Evolutionary conservation across 2,113 vertebrate genomes (phyloP), one percentile per base, ranked within the genome.

Genomic region (Clupea harengus): DNA sequence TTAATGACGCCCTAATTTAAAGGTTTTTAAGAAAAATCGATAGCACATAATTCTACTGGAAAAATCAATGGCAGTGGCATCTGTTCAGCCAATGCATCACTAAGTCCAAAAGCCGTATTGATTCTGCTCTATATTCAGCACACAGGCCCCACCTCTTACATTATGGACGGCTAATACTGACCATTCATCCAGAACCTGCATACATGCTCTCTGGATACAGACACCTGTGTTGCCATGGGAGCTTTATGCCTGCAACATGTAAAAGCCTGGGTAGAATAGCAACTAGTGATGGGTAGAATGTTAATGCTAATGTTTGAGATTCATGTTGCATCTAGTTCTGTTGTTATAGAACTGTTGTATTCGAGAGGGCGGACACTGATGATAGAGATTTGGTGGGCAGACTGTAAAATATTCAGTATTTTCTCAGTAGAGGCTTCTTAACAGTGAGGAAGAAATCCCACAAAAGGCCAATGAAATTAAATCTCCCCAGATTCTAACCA

Each of bases 101-200:
- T 84, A 60, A 57, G 85, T 88, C 88, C 86, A 85, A 83, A 86
- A 57, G 86, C 47, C 86, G 6, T 85, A 94, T 93, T 88, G 93
- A 95, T 93, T 93, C 90, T 81, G 47, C 92, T 94, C 92, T 91
- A 92, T 93, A 93, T 92, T 87, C 89, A 90, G 90, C 88, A 44
- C 45, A 15, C 83, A 89, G 89, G 81, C 85, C 88, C 92, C 91
- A 88, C 85, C 90, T 89, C 85, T 82, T 88, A 90, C 90, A 89
- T 88, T 90, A 89, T 64, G 87, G 78, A 84, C 82, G 72, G 84
- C 72, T 78, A 89, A 87, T 57, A 17, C 47, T 47, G 80, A 87
- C 50, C 67, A 92, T 94, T 90, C 85, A 91, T 94, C 91, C 89
- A 45, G 85, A 82, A 87, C 45, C 60, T 84, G 13, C 90, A 6